Evolutionary conservation across 2,797 vertebrate species (phyloP).

Genomic region (Melopsittacus undulatus): DNA sequence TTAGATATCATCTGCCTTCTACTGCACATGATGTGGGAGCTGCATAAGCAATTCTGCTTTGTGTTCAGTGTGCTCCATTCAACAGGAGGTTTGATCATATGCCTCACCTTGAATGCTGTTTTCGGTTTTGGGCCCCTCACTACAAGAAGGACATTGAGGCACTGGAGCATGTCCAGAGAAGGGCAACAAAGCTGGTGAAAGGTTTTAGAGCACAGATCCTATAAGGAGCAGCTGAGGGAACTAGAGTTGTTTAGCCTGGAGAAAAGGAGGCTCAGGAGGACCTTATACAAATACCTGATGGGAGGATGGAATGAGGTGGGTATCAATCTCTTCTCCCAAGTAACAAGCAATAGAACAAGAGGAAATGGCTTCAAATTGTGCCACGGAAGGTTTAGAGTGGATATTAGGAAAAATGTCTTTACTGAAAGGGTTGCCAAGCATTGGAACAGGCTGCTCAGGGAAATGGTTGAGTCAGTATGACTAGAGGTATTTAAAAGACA

Average conservation of each 20-base stretch:
- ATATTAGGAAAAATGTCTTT: neutral
- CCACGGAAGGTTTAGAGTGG: neutral
- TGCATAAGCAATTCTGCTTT: neutral
- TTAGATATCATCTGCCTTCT: neutral
- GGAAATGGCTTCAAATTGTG: neutral
- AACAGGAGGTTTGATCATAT: neutral
- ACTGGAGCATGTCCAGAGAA: neutral
- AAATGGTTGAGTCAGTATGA: neutral
- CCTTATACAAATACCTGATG: neutral
- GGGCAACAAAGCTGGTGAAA: neutral
- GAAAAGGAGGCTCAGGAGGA: neutral
- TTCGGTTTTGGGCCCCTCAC: neutral
- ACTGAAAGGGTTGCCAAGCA: neutral
- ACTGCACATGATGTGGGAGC: neutral
- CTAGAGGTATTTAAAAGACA: neutral
- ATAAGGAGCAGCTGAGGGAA: neutral
- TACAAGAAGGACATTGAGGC: neutral
- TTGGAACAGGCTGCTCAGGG: neutral
- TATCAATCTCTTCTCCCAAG: neutral
- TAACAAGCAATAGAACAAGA: neutral
- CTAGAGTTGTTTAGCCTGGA: neutral
- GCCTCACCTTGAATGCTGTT: neutral
- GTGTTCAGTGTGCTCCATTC: neutral
- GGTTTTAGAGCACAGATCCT: neutral
- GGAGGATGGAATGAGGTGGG: neutral